Base-by-base conservation (phyloP, 2,797 vertebrate species). In the Manis javanica region DNA sequence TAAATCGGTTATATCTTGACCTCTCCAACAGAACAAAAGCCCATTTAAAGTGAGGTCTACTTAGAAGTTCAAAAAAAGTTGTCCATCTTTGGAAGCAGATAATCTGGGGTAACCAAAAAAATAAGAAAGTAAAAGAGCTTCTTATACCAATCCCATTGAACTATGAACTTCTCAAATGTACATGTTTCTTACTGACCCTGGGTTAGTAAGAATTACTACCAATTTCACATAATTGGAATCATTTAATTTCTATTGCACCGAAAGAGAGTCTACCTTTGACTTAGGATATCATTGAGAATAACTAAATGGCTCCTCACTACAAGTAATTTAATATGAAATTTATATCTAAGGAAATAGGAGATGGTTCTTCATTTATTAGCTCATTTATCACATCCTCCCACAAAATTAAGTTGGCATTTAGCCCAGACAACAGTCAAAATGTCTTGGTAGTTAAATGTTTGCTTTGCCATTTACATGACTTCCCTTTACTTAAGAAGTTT, bases 341-440 rank as follows among this genome's bases (percentile, higher is more conserved):
- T 87, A 96, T 96, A 96, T 93, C 88, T 82, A 96, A 81, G 64
- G 66, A 89, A 97, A 97, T 78, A 93, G 75, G 91, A 87, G 39
- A 74, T 78, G 93, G 63, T 97, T 95, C 93, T 82, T 92, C 69
- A 88, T 86, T 97, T 97, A 95, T 96, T 94, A 96, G 82, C 84
- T 97, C 61, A 98, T 98, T 97, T 91, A 97, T 98, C 94, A 98
- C 9, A 94, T 94, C 87, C 79, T 97, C 96, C 0, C 0, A 90
- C 55, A 86, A 81, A 2, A 0, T 86, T 8, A 7, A 66, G 37
- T 85, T 96, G 95, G 92, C 96, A 98, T 92, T 77, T 95, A 97
- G 75, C 86, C 87, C 96, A 95, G 95, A 97, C 82, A 94, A 79
- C 95, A 90, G 96, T 98, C 97, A 98, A 98, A 98, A 97, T 94